Evolutionary conservation across 1,140 invertebrate species (phyloP).

Genomic region (Neotoxoptera formosana): DNA sequence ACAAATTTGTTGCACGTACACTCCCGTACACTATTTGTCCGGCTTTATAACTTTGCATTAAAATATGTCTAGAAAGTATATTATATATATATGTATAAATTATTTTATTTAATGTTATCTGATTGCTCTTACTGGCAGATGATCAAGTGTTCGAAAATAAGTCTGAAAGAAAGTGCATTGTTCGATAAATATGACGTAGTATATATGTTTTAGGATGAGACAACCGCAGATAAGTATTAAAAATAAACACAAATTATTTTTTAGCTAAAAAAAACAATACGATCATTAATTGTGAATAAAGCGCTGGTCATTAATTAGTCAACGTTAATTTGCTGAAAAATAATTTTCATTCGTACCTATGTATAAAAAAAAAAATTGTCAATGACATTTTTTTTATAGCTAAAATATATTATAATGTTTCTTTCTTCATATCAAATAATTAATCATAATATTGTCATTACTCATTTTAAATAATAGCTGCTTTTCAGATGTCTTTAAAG

Average conservation of each 20-base stretch:
- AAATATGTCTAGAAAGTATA: slow-evolving; percentile 44
- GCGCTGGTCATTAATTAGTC: not conserved
- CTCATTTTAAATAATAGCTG: not conserved
- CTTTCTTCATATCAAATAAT: not conserved
- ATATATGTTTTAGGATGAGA: not conserved
- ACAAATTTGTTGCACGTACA: slow-evolving; percentile 11
- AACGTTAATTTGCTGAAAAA: too few relatives aligned
- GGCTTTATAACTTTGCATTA: slow-evolving; percentile 25
- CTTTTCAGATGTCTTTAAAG: not conserved
- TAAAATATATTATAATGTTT: not conserved
- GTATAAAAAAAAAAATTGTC: not conserved
- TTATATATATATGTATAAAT: not conserved
- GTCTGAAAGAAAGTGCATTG: slow-evolving; percentile 49
- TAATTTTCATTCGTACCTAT: too few relatives aligned
- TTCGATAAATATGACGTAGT: slow-evolving; percentile 15
- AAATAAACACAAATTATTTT: not conserved
- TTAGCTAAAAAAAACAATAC: not conserved
- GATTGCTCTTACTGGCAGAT: slow-evolving; percentile 41
- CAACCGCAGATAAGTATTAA: not conserved
- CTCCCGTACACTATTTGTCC: not conserved
- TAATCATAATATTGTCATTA: not conserved
- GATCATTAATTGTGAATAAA: not conserved
- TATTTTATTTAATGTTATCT: slow-evolving; percentile 4
- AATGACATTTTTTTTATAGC: not conserved
- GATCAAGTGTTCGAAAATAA: slow-evolving; percentile 52